Conservation (phyloP, 2,888 invertebrate genomes). For the Drosophila nigricruria region DNA sequence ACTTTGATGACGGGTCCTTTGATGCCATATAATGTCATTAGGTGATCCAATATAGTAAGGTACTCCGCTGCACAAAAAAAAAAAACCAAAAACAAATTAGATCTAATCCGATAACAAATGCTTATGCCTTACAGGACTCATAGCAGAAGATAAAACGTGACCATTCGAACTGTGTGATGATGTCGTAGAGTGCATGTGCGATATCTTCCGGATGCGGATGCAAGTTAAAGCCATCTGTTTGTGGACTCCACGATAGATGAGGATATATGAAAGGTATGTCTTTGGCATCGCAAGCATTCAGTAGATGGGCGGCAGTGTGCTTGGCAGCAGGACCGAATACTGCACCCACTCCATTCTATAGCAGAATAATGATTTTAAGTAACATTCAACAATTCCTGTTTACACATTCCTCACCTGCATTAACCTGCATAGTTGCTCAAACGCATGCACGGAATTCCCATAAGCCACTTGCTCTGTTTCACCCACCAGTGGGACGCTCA, state of each 20-base stretch:
- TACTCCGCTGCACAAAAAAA: constrained; percentile 84
- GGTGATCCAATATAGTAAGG: constrained; percentile 89
- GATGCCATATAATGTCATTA: constrained; percentile 89
- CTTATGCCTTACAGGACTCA: constrained; percentile 72
- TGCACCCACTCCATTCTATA: constrained; percentile 90
- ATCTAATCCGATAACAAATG: background rate
- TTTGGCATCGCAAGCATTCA: constrained; percentile 92
- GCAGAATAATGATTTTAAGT: background rate
- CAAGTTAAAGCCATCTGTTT: constrained; percentile 88
- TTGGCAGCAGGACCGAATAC: constrained; percentile 92
- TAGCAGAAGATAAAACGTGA: constrained; percentile 92
- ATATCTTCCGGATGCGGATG: constrained; percentile 89
- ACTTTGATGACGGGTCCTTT: constrained; percentile 87
- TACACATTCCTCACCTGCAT: constrained; percentile 85
- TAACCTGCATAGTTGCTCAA: constrained; percentile 86
- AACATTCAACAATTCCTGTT: background rate
- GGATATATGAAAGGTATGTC: constrained; percentile 95
- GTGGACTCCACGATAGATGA: constrained; percentile 88
- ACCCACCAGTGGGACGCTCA: constrained; percentile 73
- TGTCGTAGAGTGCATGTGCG: constrained; percentile 88
- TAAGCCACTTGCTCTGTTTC: constrained; percentile 84
- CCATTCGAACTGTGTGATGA: constrained; percentile 92
- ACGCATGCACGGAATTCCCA: constrained; percentile 87
- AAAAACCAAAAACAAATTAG: background rate
- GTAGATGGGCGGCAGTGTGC: constrained; percentile 90